These are phyloP conservation scores for Silvanus unidentatus DNA, from an alignment of 2,888 invertebrate species.

Conservation along the genomic window DNA sequence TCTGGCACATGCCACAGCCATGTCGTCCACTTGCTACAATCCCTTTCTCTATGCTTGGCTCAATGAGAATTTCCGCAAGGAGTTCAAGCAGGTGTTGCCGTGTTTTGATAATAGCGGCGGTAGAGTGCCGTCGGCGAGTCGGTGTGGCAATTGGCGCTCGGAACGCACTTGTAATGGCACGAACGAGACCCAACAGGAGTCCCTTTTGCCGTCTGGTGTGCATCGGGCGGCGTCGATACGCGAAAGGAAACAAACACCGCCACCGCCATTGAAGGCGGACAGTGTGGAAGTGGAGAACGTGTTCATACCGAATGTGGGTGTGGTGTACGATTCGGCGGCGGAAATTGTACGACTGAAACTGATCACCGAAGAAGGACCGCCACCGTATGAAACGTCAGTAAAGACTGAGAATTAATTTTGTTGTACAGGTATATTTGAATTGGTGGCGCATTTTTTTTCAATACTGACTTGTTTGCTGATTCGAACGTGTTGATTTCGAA, in stretches of 20 bases:
- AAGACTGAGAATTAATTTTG: conserved; percentile 3
- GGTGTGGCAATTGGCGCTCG: conserved; percentile 55
- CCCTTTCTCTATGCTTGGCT: conserved; percentile 93
- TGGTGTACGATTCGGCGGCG: conserved; percentile 42
- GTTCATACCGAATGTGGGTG: conserved; percentile 28
- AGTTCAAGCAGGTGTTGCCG: conserved; percentile 67
- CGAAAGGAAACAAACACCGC: conserved; percentile 35
- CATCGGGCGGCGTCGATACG: conserved; percentile 53
- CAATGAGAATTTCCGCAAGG: conserved; percentile 89
- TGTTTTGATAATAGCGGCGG: conserved; percentile 50
- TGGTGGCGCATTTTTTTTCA: too few relatives aligned
- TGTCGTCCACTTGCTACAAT: conserved; percentile 93
- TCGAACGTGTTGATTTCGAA: too few relatives aligned
- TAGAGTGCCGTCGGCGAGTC: conserved; percentile 27
- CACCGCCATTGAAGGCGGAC: conserved; percentile 46
- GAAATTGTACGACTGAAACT: conserved; percentile 45
- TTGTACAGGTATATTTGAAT: too few relatives aligned
- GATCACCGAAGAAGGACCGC: conserved; percentile 44
- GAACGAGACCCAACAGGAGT: conserved; percentile 63
- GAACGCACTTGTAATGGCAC: conserved; percentile 72
- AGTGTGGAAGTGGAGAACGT: conserved; percentile 52
- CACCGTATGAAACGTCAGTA: conserved; percentile 32
- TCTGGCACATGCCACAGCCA: conserved; percentile 80
- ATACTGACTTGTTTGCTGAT: too few relatives aligned
- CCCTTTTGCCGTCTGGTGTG: conserved; percentile 45